Percentiles rank a stretch among this genome's conserved stretches.
These are phyloP conservation scores for Nothoprocta pentlandii DNA, from an alignment of 2,113 vertebrate genomes.

Conservation along the genomic window DNA sequence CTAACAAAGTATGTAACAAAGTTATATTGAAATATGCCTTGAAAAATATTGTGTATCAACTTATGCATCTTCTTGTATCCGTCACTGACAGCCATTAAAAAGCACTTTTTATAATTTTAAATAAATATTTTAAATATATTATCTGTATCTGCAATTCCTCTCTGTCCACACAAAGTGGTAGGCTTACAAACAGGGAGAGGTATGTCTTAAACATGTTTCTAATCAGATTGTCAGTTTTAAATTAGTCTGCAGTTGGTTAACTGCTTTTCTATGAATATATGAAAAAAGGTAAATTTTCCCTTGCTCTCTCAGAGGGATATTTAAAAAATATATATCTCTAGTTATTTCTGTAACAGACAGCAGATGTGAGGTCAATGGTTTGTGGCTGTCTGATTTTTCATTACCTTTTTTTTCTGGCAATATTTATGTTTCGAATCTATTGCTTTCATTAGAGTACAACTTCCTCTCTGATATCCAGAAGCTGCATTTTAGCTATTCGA, in stretches of 20 bases:
- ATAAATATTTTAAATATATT: slow-evolving; percentile 1
- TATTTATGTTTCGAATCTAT: background rate
- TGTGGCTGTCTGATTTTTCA: background rate
- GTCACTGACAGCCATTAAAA: background rate
- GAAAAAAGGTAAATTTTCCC: background rate
- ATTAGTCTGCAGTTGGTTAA: background rate
- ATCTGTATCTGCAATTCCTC: background rate
- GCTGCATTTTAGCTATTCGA: background rate
- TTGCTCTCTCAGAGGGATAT: background rate
- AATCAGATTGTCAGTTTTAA: background rate
- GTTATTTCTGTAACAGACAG: background rate
- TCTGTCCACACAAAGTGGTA: background rate
- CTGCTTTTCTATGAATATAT: background rate
- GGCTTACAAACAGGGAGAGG: background rate
- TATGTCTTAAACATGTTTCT: background rate
- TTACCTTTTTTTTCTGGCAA: background rate
- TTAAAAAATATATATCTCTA: background rate
- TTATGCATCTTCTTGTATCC: background rate
- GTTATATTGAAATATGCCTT: background rate
- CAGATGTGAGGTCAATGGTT: background rate
- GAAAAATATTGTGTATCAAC: background rate
- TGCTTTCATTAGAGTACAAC: background rate
- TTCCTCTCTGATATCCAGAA: background rate
- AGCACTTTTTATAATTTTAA: background rate
- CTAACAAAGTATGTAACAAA: background rate